Base-by-base conservation (phyloP, 2,113 vertebrate species). In the Zingel zingel region DNA sequence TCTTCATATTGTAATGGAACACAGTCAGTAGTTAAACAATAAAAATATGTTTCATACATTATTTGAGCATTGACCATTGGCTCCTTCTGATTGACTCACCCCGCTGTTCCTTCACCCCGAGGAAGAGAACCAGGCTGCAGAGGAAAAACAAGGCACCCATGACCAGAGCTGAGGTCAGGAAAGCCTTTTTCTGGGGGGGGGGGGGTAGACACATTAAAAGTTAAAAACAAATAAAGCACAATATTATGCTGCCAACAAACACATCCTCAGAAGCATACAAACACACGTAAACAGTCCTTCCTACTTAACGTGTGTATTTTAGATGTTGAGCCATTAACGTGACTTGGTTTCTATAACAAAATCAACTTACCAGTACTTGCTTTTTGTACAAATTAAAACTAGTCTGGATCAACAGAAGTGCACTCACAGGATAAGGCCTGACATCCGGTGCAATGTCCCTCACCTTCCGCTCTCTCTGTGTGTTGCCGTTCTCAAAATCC, bases 21-120 rank as follows among this genome's bases (percentile, higher is more conserved):
- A 39, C 5, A 63, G 19, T 21, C 27, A 8, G 25, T 25, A 33
- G 47, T 18, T 13, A 9, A 51, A 27, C 39, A 9, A 18, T 11
- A 12, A 18, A 56, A 23, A 18, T 13, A 14, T 33, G 1, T 2
- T 39, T 51, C 57, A 47, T 50, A 71, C 27, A 14, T 0, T 16
- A 21, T 83, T 47, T 59, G 61, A 62, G 8, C 56, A 25, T 1
- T 23, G 3, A 65, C 3, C 10, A 0, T 4, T 51, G 50, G 33
- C 19, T 36, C 30, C 50, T 39, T 27, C 0, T 75, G 70, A 51
- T 21, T 30, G 74, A 62, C 93, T 94, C 86, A 95, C 94, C 84
- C 11, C 70, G 77, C 83, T 94, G 93, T 85, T 96, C 95, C 85
- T 86, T 94, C 74, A 97, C 94, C 18, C 94, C 93, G 1, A 96